phyloP scores from a whole-genome alignment of 2,797 vertebrate genomes.

The Meriones psammophilus region DNA sequence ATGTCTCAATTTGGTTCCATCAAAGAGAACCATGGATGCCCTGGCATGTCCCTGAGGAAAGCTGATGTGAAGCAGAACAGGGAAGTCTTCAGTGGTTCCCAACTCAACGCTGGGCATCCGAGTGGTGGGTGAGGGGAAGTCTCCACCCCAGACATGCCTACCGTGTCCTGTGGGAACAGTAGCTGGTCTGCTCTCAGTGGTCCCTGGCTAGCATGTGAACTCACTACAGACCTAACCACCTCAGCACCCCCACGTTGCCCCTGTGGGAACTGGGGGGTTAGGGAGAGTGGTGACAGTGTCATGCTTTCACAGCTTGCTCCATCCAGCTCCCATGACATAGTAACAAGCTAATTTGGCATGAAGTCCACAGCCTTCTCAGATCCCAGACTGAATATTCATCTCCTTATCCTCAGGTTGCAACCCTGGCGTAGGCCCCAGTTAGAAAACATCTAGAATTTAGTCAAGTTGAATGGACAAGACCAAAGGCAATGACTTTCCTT shows the following conservation, averaged over 20 bases:
- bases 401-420: neutral
- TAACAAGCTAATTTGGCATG: neutral
- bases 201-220: neutral
- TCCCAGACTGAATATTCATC: neutral
- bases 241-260: neutral
- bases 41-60: neutral
- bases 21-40: neutral
- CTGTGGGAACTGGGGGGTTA: neutral
- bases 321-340: neutral
- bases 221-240: neutral
- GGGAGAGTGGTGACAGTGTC: too few relatives aligned
- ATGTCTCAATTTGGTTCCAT: neutral
- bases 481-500: neutral
- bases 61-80: rapidly evolving
- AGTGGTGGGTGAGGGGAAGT: neutral
- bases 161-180: neutral
- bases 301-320: neutral
- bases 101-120: too few relatives aligned
- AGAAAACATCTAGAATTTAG: neutral
- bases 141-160: neutral
- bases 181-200: neutral
- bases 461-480: neutral
- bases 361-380: neutral
- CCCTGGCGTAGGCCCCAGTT: neutral
- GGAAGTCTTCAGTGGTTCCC: neutral